Base-by-base conservation (phyloP, 1,140 invertebrate genomes). In the Leguminivora glycinivorella region DNA sequence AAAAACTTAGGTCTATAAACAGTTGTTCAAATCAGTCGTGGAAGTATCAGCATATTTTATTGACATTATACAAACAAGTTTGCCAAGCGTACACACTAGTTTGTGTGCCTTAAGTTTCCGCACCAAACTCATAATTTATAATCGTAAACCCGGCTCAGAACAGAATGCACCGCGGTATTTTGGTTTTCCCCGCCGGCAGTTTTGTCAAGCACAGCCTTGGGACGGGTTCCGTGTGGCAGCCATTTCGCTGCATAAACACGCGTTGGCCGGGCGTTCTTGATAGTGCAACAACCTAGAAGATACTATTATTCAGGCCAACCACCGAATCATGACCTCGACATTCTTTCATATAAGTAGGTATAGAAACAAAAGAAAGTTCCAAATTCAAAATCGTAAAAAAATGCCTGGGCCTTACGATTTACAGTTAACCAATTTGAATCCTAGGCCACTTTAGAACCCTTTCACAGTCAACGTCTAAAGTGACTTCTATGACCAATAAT, bases 141-240 rank as follows among this genome's bases (percentile, higher is more conserved):
- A 22, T 52, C n/a, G 40, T 43, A 43, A n/a, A 43, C 47, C 47
- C 47, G 47, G 2, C 47, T 0, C 47, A 52, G 47, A 52, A 2
- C 47, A 52, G 47, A 52, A 52, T 52, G 47, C 47, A 52, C 19
- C 47, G 7, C 47, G 14, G 19, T 52, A 52, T 52, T 52, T 52
- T 22, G 47, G 47, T 6, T 52, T 52, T 52, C 47, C 47, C 47
- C 47, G 47, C 19, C 47, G 47, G 47, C 47, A 22, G 19, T 9
- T 52, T 52, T 19, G 6, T 43, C 40, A 4, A 43, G n/a, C 14
- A n/a, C 14, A 43, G 17, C 17, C 17, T 22, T n/a, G 14, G 17
- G 47, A 22, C 17, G 19, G 4, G 47, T 10, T 52, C 47, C 9
- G 47, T 10, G 47, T 6, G 47, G 47, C 47, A 52, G 47, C 47